Evolutionary conservation across 2,888 invertebrate species (phyloP).

Genomic region (Homarus gammarus): DNA sequence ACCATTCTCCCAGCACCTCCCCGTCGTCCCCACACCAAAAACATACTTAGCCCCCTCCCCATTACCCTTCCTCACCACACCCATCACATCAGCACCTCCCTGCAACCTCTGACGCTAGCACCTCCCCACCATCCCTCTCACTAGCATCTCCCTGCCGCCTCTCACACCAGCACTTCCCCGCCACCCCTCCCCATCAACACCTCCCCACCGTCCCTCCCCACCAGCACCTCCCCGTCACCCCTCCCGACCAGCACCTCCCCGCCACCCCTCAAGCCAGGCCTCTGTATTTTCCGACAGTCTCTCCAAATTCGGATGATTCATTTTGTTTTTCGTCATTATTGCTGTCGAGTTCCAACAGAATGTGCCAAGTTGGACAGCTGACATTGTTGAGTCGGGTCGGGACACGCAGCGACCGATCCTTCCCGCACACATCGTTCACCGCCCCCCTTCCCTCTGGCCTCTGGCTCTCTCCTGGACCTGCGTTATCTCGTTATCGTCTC

Average conservation of each 20-base stretch:
- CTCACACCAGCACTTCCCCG: neutral
- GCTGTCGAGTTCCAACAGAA: constrained; percentile 70
- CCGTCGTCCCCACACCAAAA: neutral
- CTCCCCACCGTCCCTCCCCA: neutral
- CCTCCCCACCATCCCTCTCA: no score
- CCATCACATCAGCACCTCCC: no score
- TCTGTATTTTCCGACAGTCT: constrained; percentile 56
- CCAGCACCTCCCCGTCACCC: neutral
- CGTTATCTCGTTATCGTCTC: no score
- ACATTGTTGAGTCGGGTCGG: constrained; percentile 29
- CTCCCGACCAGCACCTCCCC: neutral
- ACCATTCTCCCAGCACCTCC: no score
- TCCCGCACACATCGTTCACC: neutral
- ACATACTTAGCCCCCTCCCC: no score
- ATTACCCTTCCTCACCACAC: no score
- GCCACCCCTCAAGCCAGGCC: neutral
- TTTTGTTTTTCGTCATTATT: constrained; percentile 68
- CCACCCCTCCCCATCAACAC: no score
- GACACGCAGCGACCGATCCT: neutral
- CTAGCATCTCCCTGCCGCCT: neutral
- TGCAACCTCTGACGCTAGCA: no score
- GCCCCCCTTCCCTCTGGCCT: neutral
- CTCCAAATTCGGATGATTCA: constrained; percentile 61
- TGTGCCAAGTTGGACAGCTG: constrained; percentile 68
- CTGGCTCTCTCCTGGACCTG: no score